A percentile compares a stretch with the other conserved stretches of the same genome.
Evolutionary conservation across 1,140 invertebrate species (phyloP).

Genomic region (Babylonia areolata): DNA sequence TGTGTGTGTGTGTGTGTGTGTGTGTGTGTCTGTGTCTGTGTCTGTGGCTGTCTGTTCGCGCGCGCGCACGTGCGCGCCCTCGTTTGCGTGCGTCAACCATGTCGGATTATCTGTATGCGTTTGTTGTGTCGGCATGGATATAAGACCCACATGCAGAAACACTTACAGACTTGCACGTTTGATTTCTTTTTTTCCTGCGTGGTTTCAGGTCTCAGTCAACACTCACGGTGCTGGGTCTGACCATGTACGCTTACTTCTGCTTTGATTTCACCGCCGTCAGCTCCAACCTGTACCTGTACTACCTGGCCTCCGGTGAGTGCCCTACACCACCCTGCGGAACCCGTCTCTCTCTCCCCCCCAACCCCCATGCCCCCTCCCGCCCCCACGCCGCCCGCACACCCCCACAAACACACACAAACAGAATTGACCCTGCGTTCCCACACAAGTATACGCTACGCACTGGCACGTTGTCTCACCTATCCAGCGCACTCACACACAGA

Average conservation of each 20-base stretch:
- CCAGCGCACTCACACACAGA: background rate
- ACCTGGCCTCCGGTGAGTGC: conserved; percentile 28
- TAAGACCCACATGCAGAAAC: too few relatives aligned
- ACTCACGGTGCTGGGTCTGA: background rate
- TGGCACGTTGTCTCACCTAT: too few relatives aligned
- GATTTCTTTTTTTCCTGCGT: background rate
- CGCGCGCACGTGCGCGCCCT: too few relatives aligned
- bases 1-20: too few relatives aligned
- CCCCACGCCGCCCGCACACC: background rate
- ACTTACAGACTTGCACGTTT: background rate
- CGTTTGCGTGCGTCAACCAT: too few relatives aligned
- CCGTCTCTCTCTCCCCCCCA: background rate
- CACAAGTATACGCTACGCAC: background rate
- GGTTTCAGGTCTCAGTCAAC: background rate
- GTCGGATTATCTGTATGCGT: too few relatives aligned
- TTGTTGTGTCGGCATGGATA: too few relatives aligned
- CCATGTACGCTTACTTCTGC: conserved; percentile 29
- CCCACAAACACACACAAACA: background rate
- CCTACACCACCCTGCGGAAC: background rate
- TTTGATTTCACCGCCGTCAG: conserved; percentile 13
- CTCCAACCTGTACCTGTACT: conserved; percentile 32
- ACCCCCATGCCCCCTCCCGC: background rate
- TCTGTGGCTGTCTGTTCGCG: too few relatives aligned
- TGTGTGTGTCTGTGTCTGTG: too few relatives aligned
- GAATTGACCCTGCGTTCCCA: background rate